Evolutionary conservation across 2,113 vertebrate species (phyloP), one percentile per base, ranked within the genome.

Genomic region (Trachemys scripta): DNA sequence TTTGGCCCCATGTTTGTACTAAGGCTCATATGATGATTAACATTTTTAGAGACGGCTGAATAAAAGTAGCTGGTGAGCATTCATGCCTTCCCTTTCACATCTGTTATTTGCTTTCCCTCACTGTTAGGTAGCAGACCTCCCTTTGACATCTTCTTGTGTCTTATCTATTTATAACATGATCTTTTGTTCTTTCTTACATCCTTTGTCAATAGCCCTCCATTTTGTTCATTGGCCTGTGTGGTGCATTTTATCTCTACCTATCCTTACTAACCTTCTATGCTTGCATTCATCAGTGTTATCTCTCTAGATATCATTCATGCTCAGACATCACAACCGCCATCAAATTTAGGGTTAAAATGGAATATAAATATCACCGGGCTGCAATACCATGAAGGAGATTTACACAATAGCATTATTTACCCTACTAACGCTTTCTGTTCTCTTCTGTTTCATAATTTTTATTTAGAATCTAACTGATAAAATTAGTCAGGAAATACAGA

Each of bases 301-400:
- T 85, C 35, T 57, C 47, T 10, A 57, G 53, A 82, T 92, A 88
- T 92, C 95, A 69, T 87, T 93, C 80, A 88, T 90, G 96, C 79
- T 16, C 81, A 81, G 82, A 83, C 65, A 92, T 94, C 65, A 93
- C 90, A 82, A 2, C 81, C 89, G 86, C 92, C 88, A 59, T 94
- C 94, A 95, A 93, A 51, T 90, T 89, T 93, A 94, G 59, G 94
- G 91, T 90, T 84, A 78, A 92, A 94, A 82, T 7, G 81, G 82
- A 85, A 80, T 82, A 49, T 42, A 84, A 35, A 87, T 19, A 1
- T 62, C 82, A 90, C 82, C 90, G 45, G 54, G 24, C 47, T 65
- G 22, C 57, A 54, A 80, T 38, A 65, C 62, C 12, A 96, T 82
- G n/a, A 90, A 85, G 89, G 69, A 16, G n/a, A 84, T 92, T 93